Conservation (phyloP, 2,888 invertebrate genomes). For the Geophilus truncorum region DNA sequence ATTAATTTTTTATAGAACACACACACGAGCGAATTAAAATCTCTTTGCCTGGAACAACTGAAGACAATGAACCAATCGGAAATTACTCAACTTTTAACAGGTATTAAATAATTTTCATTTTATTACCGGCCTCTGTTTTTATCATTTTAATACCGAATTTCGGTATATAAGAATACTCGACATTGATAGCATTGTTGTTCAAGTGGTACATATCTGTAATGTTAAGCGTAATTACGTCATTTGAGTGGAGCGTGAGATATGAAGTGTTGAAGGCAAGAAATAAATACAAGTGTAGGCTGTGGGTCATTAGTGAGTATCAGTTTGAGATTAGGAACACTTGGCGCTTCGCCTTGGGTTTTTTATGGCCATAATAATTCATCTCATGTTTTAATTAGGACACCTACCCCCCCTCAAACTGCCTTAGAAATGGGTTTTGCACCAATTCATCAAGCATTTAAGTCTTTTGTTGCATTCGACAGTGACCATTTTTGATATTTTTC, state of each 20-base stretch:
- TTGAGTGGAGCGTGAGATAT: conserved; percentile 16
- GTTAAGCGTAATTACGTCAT: neutral
- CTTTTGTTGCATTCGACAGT: neutral
- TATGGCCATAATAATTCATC: conserved; percentile 13
- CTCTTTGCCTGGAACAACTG: conserved; percentile 46
- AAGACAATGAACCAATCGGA: conserved; percentile 48
- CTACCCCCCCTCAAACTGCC: neutral
- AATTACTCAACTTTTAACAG: conserved; percentile 45
- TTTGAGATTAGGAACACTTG: conserved; percentile 12
- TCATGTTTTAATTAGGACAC: conserved; percentile 16
- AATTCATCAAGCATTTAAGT: neutral
- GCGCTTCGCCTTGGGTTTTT: neutral
- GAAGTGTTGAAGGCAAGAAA: conserved; percentile 20
- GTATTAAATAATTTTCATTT: conserved; percentile 39
- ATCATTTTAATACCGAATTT: neutral
- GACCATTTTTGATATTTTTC: neutral
- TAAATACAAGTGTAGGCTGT: conserved; percentile 20
- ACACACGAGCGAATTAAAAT: conserved; percentile 44
- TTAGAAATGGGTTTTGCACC: neutral
- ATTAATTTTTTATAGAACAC: conserved; percentile 41
- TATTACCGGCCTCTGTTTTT: too few relatives aligned
- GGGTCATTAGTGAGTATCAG: conserved; percentile 20
- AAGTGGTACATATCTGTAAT: neutral
- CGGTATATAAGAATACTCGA: neutral
- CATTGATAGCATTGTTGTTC: neutral